Percentiles rank a stretch among this genome's conserved stretches.
These are phyloP conservation scores for Carcina quercana DNA, from an alignment of 2,888 invertebrate species.

Conservation along the genomic window DNA sequence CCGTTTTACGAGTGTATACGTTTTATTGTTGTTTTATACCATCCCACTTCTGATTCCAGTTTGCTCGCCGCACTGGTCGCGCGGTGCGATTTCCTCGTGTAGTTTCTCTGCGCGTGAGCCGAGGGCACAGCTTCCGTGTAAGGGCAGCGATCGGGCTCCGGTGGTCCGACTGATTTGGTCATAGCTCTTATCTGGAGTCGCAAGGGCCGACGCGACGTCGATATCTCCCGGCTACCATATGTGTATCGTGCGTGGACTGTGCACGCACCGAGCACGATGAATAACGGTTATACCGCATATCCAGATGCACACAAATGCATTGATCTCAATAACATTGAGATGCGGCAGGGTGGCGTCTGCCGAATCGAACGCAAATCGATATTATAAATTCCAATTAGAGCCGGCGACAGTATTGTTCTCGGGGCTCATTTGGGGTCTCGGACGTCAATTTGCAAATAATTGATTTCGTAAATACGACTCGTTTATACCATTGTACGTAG, in stretches of 20 bases:
- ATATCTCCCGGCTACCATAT: slow-evolving; percentile 3
- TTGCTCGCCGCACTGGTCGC: background rate
- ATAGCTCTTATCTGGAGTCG: slow-evolving; percentile 10
- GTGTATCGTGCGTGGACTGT: background rate
- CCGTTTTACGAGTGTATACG: slow-evolving; percentile 3
- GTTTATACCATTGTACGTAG: background rate
- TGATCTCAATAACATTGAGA: slow-evolving; percentile 18
- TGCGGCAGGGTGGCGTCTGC: slow-evolving; percentile 28
- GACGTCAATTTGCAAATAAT: slow-evolving; percentile 47
- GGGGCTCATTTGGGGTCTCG: slow-evolving; percentile 19
- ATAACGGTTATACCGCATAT: slow-evolving; percentile 32
- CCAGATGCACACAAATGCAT: slow-evolving; percentile 33
- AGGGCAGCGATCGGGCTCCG: slow-evolving; percentile 4
- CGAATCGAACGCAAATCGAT: slow-evolving; percentile 36
- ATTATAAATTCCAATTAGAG: slow-evolving; percentile 41
- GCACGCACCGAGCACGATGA: slow-evolving; percentile 20
- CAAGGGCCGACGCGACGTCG: background rate
- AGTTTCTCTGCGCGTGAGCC: too few relatives aligned
- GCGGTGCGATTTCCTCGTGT: background rate
- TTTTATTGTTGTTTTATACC: slow-evolving; percentile 23
- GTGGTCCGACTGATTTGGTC: slow-evolving; percentile 12
- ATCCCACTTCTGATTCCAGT: too few relatives aligned
- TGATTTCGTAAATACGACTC: slow-evolving; percentile 19
- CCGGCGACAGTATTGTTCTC: slow-evolving; percentile 41
- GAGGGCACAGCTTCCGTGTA: slow-evolving; percentile 5